phyloP scores from a whole-genome alignment of 2,113 vertebrate species.

The Apaloderma vittatum region DNA sequence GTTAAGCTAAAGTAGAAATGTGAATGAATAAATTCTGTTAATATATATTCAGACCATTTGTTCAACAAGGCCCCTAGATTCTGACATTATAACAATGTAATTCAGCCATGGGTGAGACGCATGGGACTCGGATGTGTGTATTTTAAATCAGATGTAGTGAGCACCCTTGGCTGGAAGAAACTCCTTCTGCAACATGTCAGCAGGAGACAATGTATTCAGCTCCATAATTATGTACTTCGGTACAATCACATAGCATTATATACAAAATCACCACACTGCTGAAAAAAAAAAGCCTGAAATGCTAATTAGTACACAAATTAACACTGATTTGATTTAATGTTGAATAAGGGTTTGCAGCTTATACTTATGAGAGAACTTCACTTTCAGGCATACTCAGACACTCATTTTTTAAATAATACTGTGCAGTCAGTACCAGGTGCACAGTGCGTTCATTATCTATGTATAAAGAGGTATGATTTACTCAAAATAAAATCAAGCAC shows the following conservation, averaged over 20 bases:
- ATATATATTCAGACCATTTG: neutral
- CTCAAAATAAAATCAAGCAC: constrained; percentile 71
- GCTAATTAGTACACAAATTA: constrained; percentile 87
- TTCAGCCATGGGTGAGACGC: neutral
- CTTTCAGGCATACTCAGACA: constrained; percentile 73
- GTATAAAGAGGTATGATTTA: constrained; percentile 46
- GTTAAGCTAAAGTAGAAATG: constrained; percentile 21
- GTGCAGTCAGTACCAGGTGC: constrained; percentile 62
- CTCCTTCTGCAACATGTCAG: constrained; percentile 71
- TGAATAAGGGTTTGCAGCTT: constrained; percentile 82
- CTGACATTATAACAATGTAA: neutral
- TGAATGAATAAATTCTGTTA: neutral
- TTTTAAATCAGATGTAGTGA: constrained; percentile 27
- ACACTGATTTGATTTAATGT: constrained; percentile 87
- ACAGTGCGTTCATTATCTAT: constrained; percentile 57
- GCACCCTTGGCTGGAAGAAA: constrained; percentile 51
- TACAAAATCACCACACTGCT: constrained; percentile 77
- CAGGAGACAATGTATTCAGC: constrained; percentile 82
- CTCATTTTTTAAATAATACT: constrained; percentile 71
- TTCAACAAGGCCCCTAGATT: neutral
- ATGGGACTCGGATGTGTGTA: neutral
- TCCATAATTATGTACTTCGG: constrained; percentile 78
- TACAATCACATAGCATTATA: constrained; percentile 81
- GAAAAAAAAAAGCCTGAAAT: constrained; percentile 78
- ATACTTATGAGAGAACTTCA: constrained; percentile 79